These are phyloP conservation scores for Asteroscopus sphinx DNA, from an alignment of 2,888 invertebrate species.

Conservation along the genomic window DNA sequence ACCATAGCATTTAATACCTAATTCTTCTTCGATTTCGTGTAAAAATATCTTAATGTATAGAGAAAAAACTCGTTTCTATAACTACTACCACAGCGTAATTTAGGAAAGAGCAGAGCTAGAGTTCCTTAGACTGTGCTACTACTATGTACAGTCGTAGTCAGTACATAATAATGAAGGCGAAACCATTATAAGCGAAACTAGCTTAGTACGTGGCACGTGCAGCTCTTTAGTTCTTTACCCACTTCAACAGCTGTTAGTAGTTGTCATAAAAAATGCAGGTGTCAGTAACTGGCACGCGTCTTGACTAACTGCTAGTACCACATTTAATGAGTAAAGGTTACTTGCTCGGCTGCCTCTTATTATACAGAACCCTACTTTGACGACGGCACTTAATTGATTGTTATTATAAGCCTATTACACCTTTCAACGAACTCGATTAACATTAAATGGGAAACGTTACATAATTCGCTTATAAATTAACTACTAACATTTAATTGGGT, in stretches of 20 bases:
- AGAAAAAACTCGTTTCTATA: too few relatives aligned
- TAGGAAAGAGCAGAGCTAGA: too few relatives aligned
- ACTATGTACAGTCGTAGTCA: too few relatives aligned
- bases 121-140: too few relatives aligned
- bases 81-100: too few relatives aligned
- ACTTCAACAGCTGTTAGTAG: slow-evolving; percentile 46
- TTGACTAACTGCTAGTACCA: slow-evolving; percentile 53
- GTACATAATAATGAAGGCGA: too few relatives aligned
- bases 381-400: slow-evolving; percentile 56
- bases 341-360: slow-evolving; percentile 58
- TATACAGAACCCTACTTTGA: slow-evolving; percentile 40
- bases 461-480: slow-evolving; percentile 43
- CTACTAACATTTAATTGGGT: slow-evolving; percentile 36
- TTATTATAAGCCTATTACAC: slow-evolving; percentile 60
- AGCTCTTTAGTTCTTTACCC: slow-evolving; percentile 16
- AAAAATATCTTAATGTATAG: too few relatives aligned
- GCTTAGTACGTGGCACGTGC: slow-evolving; percentile 29
- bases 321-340: slow-evolving; percentile 68
- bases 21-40: too few relatives aligned
- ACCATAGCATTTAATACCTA: too few relatives aligned
- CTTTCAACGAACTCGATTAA: slow-evolving; percentile 50
- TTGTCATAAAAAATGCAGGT: slow-evolving; percentile 65
- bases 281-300: slow-evolving; percentile 55
- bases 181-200: too few relatives aligned
- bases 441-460: slow-evolving; percentile 44